phyloP scores from a whole-genome alignment of 2,888 invertebrate species.

The Chrysotoxum bicinctum region DNA sequence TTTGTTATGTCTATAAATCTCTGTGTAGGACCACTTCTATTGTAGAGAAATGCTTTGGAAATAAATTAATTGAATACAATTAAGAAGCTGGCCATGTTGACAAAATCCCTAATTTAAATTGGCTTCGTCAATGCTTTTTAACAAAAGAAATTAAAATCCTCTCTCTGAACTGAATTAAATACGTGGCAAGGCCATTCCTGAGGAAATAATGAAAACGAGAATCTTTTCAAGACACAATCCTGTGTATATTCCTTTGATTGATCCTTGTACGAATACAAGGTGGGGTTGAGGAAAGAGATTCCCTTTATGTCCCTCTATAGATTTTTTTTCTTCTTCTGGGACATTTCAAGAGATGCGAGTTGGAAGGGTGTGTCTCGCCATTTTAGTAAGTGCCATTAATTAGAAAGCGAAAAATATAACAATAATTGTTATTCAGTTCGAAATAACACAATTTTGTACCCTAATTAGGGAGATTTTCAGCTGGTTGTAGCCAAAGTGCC shows the following conservation, averaged over 20 bases:
- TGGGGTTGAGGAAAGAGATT: not conserved
- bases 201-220: not conserved
- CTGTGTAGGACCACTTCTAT: not conserved
- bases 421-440: slow-evolving; percentile 30
- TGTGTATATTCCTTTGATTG: not conserved
- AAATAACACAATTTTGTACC: slow-evolving; percentile 36
- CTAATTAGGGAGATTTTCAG: slow-evolving; percentile 58
- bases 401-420: slow-evolving; percentile 42
- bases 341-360: not conserved
- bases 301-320: not conserved
- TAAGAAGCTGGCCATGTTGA: slow-evolving; percentile 57
- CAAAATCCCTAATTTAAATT: slow-evolving; percentile 65
- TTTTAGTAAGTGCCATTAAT: slow-evolving; percentile 35
- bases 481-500: slow-evolving; percentile 17
- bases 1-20: not conserved
- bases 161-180: slow-evolving; percentile 41
- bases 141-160: slow-evolving; percentile 61
- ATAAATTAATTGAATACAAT: slow-evolving; percentile 64
- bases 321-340: not conserved
- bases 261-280: not conserved
- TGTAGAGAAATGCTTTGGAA: slow-evolving; percentile 35
- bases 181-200: not conserved
- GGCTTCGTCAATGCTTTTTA: slow-evolving; percentile 48
- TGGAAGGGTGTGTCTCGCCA: not conserved
- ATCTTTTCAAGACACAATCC: not conserved